Conservation (phyloP, 2,888 invertebrate species). For the Volucella zonaria region DNA sequence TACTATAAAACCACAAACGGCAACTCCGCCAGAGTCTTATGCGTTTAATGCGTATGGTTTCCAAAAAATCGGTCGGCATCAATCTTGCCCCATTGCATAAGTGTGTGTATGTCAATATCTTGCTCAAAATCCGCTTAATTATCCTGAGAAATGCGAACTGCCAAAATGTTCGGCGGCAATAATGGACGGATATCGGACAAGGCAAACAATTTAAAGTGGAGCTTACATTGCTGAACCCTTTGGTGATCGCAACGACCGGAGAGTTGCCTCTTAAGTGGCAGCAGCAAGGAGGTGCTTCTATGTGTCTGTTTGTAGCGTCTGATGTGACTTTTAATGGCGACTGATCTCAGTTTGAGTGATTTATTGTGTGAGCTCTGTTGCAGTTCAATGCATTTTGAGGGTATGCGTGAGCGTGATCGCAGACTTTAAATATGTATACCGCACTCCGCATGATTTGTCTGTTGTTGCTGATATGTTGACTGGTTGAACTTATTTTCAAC, state of each 20-base stretch:
- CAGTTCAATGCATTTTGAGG: conserved; percentile 30
- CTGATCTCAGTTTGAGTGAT: conserved; percentile 68
- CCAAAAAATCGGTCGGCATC: background rate
- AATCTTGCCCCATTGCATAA: background rate
- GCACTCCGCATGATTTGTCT: conserved; percentile 33
- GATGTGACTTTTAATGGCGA: conserved; percentile 49
- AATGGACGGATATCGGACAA: conserved; percentile 25
- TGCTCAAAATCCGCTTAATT: conserved; percentile 66
- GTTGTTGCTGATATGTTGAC: conserved; percentile 61
- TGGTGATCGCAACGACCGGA: background rate
- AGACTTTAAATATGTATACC: background rate
- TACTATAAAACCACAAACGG: too few species aligned
- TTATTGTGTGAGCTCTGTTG: conserved; percentile 59
- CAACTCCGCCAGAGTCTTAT: too few species aligned
- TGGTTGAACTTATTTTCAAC: conserved; percentile 59
- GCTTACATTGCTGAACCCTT: conserved; percentile 36
- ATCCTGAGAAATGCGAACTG: conserved; percentile 58
- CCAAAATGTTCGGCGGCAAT: conserved; percentile 36
- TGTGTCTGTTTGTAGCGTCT: conserved; percentile 33
- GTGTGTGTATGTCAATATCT: conserved; percentile 30
- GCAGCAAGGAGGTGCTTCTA: conserved; percentile 1
- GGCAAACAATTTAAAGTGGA: conserved; percentile 63
- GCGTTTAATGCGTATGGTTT: conserved; percentile 49
- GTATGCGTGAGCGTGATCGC: conserved; percentile 43
- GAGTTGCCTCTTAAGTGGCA: conserved; percentile 9